Base-by-base conservation (phyloP, 2,113 vertebrate species). In the Vulpes vulpes region DNA sequence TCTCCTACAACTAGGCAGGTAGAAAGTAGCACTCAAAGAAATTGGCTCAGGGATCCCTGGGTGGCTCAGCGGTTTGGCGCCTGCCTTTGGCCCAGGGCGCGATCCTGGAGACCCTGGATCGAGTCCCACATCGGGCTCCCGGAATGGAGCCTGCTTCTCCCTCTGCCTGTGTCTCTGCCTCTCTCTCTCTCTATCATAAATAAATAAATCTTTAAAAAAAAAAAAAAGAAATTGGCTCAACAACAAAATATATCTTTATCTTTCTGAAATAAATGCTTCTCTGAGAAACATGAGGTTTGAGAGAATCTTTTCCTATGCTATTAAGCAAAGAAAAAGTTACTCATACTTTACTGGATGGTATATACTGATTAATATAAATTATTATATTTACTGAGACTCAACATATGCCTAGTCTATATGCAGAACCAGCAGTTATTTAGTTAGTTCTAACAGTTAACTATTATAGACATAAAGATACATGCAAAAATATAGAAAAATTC, bases 311-410 rank as follows among this genome's bases (percentile, higher is more conserved):
- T 88, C 32, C 74, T 89, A 71, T 85, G 55, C 25, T 49, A 71
- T 32, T 57, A 96, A 78, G 53, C 43, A 92, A 69, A 96, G 55
- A 89, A 82, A 95, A 71, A 60, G 14, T 85, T 91, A 94, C 0
- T 88, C 23, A 55, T 19, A 83, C 43, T n/a, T 83, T 60, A 89
- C 25, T 27, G 93, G 55, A 90, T 89, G 25, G 57, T 20, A 73
- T 90, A 91, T 30, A 69, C 9, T 55, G 49, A 94, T 20, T 43
- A 89, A 62, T 57, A 5, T 59, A 35, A 93, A 89, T 71, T 89
- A 81, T 76, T 95, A 84, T 84, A 82, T 84, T 89, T 95, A 94
- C 17, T 94, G 43, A 95, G 25, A 93, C 8, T 87, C 88, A 94
- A 86, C 35, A 89, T 76, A 64, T 65, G 32, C 38, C 79, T 92